Evolutionary conservation across 2,113 vertebrate species (phyloP).

Genomic region (Dermatemys mawii): DNA sequence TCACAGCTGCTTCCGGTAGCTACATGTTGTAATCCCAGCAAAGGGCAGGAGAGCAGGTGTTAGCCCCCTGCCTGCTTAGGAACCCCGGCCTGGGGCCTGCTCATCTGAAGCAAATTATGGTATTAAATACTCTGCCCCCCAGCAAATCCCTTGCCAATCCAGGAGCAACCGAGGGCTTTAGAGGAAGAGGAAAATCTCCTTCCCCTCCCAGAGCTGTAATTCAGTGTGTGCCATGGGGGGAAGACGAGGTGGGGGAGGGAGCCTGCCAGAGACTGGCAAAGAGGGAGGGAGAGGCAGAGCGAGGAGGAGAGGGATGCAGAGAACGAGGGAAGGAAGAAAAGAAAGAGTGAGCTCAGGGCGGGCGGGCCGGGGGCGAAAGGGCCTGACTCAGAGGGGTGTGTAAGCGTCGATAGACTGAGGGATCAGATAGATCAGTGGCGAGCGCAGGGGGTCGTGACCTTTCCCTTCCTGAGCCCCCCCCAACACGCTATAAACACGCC

Average conservation of each 20-base stretch:
- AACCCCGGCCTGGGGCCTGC: neutral
- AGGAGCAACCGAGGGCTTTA: neutral
- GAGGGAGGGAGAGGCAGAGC: constrained; percentile 13
- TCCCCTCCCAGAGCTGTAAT: neutral
- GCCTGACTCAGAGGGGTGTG: too few species aligned
- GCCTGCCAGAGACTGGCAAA: neutral
- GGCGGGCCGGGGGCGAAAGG: neutral
- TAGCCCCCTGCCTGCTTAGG: neutral
- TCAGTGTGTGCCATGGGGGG: neutral
- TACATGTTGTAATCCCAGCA: neutral
- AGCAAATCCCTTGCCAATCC: constrained; percentile 1
- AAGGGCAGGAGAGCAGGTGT: neutral
- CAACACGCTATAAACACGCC: too few species aligned
- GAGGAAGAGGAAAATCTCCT: neutral
- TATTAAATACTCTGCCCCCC: neutral
- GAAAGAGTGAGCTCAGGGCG: neutral
- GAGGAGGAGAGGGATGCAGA: neutral
- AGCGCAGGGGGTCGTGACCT: too few species aligned
- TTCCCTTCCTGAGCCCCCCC: too few species aligned
- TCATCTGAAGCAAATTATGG: neutral
- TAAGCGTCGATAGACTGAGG: too few species aligned
- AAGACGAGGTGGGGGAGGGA: neutral
- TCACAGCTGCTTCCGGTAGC: neutral
- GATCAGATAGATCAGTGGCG: neutral
- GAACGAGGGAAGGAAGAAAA: neutral